phyloP scores from a whole-genome alignment of 2,888 invertebrate species.

The Coleophora deauratella region DNA sequence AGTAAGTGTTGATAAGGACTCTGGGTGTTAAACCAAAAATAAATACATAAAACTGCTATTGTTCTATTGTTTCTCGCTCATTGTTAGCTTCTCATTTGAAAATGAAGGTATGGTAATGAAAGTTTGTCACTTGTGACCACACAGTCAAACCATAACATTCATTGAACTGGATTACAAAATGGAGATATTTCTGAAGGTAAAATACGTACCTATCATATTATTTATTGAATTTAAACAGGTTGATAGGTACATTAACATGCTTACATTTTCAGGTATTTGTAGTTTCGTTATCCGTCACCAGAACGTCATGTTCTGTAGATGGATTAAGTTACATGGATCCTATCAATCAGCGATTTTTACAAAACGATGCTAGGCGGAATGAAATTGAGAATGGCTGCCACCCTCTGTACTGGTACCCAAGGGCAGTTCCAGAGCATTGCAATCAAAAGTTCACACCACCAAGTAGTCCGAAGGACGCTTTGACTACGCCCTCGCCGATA shows the following conservation, averaged over 20 bases:
- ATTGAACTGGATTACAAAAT: no score
- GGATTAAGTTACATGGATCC: conserved; percentile 33
- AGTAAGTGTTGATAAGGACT: no score
- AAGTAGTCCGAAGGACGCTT: neutral
- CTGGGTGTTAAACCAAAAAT: no score
- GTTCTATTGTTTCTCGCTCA: conserved; percentile 12
- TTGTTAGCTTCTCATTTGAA: no score
- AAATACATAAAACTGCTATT: neutral
- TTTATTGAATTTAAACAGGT: neutral
- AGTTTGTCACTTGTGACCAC: no score
- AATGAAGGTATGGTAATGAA: no score
- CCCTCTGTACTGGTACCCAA: conserved; percentile 53
- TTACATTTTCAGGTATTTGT: neutral
- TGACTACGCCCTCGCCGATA: neutral
- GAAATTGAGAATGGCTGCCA: conserved; percentile 42
- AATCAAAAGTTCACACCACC: conserved; percentile 10
- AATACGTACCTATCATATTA: neutral
- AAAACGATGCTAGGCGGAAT: no score
- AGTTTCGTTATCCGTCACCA: no score
- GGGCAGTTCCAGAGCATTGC: conserved; percentile 28
- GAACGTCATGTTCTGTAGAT: conserved; percentile 27
- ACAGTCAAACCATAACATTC: no score
- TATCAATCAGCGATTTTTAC: neutral
- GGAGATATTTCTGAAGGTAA: no score
- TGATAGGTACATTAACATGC: neutral